A percentile compares a stretch with the other conserved stretches of the same genome.
Conservation (phyloP, 1,140 invertebrate genomes). For the Bombus soroeensis region DNA sequence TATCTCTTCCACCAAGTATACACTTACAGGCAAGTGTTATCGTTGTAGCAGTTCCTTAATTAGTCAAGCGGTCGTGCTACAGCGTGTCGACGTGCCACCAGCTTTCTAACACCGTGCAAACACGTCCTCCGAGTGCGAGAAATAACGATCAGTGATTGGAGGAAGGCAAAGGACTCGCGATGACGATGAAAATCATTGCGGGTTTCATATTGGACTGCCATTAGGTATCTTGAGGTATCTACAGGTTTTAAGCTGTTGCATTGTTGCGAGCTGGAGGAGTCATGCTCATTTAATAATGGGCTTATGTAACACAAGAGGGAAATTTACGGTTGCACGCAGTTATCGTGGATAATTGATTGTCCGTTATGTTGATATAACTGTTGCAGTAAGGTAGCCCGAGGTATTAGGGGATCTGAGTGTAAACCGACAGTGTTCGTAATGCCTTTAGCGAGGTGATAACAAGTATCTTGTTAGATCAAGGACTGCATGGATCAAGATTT, state of each 20-base stretch:
- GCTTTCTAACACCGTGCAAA: constrained; percentile 26
- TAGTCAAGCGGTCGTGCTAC: constrained; percentile 37
- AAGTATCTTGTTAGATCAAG: constrained; percentile 14
- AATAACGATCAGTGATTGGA: neutral
- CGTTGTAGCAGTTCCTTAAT: constrained; percentile 41
- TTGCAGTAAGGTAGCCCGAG: constrained; percentile 5
- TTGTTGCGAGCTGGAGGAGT: neutral
- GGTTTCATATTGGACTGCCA: neutral
- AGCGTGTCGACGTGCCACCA: neutral
- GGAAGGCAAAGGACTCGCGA: neutral
- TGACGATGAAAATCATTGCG: neutral
- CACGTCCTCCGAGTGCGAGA: neutral
- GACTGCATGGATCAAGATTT: neutral
- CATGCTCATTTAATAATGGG: constrained; percentile 30
- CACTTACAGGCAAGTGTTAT: constrained; percentile 24
- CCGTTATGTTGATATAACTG: constrained; percentile 28
- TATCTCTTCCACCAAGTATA: neutral
- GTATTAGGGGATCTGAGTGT: neutral
- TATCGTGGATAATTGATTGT: constrained; percentile 40
- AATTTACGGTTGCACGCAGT: neutral
- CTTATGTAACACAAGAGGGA: constrained; percentile 21
- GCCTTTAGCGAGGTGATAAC: constrained; percentile 1
- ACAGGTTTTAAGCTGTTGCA: neutral
- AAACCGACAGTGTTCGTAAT: neutral
- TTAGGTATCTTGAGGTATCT: neutral